Percentiles rank a stretch among this genome's conserved stretches.
Conservation (phyloP, 2,113 vertebrate species). For the Melanotaenia duboulayi region DNA sequence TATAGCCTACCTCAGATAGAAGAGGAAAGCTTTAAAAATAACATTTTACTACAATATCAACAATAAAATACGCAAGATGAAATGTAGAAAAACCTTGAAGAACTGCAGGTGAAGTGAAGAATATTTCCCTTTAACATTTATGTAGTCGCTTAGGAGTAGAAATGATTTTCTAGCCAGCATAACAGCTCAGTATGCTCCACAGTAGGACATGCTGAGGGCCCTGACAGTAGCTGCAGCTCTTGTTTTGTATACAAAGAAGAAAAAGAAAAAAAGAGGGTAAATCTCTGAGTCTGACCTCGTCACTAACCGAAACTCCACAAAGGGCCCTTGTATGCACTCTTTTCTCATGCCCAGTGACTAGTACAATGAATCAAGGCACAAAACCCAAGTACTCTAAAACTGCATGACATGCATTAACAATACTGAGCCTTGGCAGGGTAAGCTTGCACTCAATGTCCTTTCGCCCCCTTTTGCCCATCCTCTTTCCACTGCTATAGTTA, state of each 20-base stretch:
- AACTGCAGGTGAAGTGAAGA: neutral
- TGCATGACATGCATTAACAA: conserved; percentile 74
- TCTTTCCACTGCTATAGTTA: conserved; percentile 46
- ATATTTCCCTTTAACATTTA: conserved; percentile 8
- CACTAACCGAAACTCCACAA: conserved; percentile 59
- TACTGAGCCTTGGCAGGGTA: conserved; percentile 66
- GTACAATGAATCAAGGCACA: conserved; percentile 72
- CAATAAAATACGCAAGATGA: neutral
- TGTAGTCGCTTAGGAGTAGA: conserved; percentile 1
- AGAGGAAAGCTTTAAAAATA: neutral
- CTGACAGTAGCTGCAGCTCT: conserved; percentile 17
- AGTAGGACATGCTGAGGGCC: neutral
- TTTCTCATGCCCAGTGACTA: conserved; percentile 57
- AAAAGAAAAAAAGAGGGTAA: conserved; percentile 17
- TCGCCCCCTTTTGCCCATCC: conserved; percentile 34
- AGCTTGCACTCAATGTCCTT: conserved; percentile 69
- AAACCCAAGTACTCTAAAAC: conserved; percentile 66
- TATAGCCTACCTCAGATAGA: neutral
- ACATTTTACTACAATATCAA: neutral
- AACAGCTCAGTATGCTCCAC: conserved; percentile 14
- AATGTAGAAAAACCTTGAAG: neutral
- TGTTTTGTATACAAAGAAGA: conserved; percentile 18
- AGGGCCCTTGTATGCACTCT: conserved; percentile 58
- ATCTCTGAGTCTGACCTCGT: conserved; percentile 55
- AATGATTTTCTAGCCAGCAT: conserved; percentile 3